These are phyloP conservation scores for Enteromius thamalakanensis DNA, from an alignment of 2,797 vertebrate species.

Conservation along the genomic window DNA sequence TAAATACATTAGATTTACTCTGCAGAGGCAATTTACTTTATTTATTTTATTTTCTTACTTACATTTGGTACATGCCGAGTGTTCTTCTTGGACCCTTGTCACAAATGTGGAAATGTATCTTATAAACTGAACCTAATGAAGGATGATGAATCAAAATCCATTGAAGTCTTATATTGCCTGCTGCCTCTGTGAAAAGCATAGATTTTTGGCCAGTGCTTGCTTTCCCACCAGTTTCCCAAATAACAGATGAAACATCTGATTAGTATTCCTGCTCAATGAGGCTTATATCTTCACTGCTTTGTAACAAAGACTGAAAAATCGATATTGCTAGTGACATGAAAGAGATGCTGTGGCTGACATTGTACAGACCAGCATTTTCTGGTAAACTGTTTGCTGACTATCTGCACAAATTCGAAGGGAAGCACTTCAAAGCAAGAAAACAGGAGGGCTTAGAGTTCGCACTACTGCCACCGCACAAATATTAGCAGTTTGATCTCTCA, in stretches of 20 bases:
- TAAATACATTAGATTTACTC: neutral
- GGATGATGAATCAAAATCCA: neutral
- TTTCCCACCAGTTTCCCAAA: neutral
- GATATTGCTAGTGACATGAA: constrained; percentile 41
- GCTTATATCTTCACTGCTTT: constrained; percentile 22
- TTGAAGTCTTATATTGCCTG: neutral
- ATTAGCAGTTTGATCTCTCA: constrained; percentile 28
- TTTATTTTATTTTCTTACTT: neutral
- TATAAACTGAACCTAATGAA: neutral
- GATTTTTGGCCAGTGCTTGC: neutral
- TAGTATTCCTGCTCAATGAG: neutral
- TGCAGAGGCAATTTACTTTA: neutral
- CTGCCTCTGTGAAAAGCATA: neutral
- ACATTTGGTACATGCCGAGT: neutral
- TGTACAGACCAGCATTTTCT: constrained; percentile 20
- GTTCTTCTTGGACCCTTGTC: neutral
- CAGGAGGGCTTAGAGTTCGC: constrained; percentile 10
- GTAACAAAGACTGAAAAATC: constrained; percentile 30
- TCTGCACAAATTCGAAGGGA: constrained; percentile 13
- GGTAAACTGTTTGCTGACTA: constrained; percentile 15
- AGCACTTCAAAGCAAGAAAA: constrained; percentile 35
- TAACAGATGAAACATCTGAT: constrained; percentile 25
- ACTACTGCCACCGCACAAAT: constrained; percentile 16
- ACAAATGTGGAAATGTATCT: neutral
- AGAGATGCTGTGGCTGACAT: constrained; percentile 20